Evolutionary conservation across 1,140 invertebrate species (phyloP), one percentile per base, ranked within the genome.

Genomic region (Euborellia annulipes): DNA sequence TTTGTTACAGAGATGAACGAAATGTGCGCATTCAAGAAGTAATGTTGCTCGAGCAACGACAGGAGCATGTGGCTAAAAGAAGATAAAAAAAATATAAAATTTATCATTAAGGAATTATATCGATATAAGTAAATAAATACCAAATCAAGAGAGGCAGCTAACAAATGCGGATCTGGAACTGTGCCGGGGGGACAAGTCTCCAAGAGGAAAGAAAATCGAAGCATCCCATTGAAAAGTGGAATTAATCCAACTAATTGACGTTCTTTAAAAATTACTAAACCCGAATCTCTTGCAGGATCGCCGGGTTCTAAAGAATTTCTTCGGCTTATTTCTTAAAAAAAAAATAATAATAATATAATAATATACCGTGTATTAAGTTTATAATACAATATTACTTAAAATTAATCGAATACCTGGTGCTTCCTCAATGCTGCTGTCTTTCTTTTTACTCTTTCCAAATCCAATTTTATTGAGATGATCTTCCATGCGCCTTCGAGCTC

Each of bases 1-100:
- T 65, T 89, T 87, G 59, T 98, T 98, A 61, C 95, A 99, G 45
- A 84, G 79, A 60, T 98, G 91, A 0, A 99, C 92, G 57, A 97
- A 86, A 62, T 95, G 82, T 3, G 90, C 82, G 63, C 93, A 97
- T 65, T 99, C 95, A 27, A 99, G 64, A 21, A 97, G 62, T 27
- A 98, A 72, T 1, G 85, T 78, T 13, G 95, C 94, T 58, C 92
- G 67, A 0, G 88, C 74, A 0, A 95, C 79, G 1, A 98, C 80
- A 3, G 94, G 90, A 18, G 94, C 88, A 64, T 94, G 74, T 1
- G 85, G 91, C 89, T 96, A 62, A 32, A 73, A 70, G n/a, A n/a
- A n/a, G n/a, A n/a, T 36, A 13, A 4, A 37, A 20, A 3, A 4
- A 2, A 2, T 4, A 18, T 18, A 3, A 39, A 39, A 17, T 14